Evolutionary conservation across 2,888 invertebrate genomes (phyloP), one percentile per base, ranked within the genome.

Genomic region (Ormyrus pomaceus): DNA sequence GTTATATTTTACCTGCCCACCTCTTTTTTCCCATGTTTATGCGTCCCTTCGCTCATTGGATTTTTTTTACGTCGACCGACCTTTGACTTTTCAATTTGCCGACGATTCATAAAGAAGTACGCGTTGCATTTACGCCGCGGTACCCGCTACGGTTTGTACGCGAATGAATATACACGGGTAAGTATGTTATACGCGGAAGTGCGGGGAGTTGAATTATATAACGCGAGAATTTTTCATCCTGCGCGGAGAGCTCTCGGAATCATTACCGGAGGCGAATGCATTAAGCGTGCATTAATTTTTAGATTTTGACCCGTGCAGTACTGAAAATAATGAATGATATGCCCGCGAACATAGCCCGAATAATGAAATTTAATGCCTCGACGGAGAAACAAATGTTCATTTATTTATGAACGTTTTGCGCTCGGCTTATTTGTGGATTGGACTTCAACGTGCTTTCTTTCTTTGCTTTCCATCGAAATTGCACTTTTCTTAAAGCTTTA

Each of bases 1-100:
- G 64, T 64, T 58, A 74, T 13, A 55, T 64, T 64, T 48, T 64
- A 61, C 53, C 11, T 73, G 11, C 46, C 2, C 62, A 45, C 0
- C 34, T 34, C 34, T 34, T 34, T 34, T 59, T 51, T 51, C 62
- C 8, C 53, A 53, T 34, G 55, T 48, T 55, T 68, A 68, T 19
- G 10, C n/a, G 34, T 55, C 34, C 58, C 8, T 69, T 69, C 11
- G 13, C 58, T 48, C 46, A 3, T 0, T 45, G 46, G 58, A 58
- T 46, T 48, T 55, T 69, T 48, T 13, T 56, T 19, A 13, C 13
- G 48, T 48, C 58, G 5, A 9, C 48, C n/a, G 5, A 19, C 34
- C 58, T 65, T 65, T 58, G 50, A 34, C 65, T 65, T 74, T 58
- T 74, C 65, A 50, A 65, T 58, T 74, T 56, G 56, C 65, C 58